These are phyloP conservation scores for Damaliscus lunatus DNA, from an alignment of 2,113 vertebrate genomes.

Conservation along the genomic window DNA sequence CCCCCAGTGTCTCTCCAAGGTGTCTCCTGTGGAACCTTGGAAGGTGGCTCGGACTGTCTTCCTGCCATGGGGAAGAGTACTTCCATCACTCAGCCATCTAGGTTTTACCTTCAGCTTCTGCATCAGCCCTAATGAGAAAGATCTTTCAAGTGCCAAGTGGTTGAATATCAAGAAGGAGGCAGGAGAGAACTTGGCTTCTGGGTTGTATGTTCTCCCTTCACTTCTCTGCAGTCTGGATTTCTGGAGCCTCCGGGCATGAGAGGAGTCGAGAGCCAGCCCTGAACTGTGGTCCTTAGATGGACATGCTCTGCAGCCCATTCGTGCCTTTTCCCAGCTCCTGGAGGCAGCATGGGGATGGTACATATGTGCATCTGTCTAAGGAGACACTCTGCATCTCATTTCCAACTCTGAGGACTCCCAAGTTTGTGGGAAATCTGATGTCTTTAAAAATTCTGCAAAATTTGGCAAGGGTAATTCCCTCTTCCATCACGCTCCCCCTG, in stretches of 20 bases:
- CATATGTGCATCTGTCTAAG: rapidly evolving
- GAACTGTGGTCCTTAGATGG: not conserved
- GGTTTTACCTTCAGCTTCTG: not conserved
- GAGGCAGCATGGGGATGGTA: rapidly evolving
- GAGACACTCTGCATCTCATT: rapidly evolving
- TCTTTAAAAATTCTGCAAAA: not conserved
- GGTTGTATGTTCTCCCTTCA: not conserved
- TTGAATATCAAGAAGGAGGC: not conserved
- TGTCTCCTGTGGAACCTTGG: not conserved
- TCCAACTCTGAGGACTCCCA: not conserved
- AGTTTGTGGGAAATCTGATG: not conserved
- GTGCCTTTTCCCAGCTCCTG: rapidly evolving
- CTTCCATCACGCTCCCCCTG: not conserved
- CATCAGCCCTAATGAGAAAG: not conserved
- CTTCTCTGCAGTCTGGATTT: not conserved
- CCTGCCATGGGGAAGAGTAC: not conserved
- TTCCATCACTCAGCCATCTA: not conserved
- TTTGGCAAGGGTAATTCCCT: not conserved
- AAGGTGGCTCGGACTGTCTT: not conserved
- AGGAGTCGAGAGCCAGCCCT: not conserved
- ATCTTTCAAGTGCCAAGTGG: not conserved
- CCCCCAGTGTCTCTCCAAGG: not conserved
- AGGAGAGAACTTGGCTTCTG: not conserved
- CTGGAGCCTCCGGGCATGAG: not conserved
- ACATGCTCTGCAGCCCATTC: rapidly evolving